Evolutionary conservation across 1,140 invertebrate species (phyloP), one percentile per base, ranked within the genome.

Genomic region (Drosophila saltans): DNA sequence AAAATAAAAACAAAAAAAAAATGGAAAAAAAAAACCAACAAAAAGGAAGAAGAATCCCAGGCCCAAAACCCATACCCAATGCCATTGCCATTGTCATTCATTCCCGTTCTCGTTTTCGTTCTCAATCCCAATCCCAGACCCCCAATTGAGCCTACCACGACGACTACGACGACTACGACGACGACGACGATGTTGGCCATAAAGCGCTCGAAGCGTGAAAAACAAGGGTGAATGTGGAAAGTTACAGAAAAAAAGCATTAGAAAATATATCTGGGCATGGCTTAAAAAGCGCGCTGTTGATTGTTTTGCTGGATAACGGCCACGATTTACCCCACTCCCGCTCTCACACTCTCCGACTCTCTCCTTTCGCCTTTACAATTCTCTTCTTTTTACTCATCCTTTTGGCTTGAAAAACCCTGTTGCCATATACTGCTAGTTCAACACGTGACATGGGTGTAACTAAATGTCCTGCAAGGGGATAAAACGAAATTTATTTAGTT

Each of bases 211-310:
- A 83, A 88, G 84, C 83, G 83, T 88, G 84, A 88, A 88, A 86
- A 88, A 88, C 84, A 89, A 88, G 83, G 83, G 83, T 89, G 83
- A 88, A 88, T 74, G 80, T 77, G 80, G 84, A 88, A 88, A 88
- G 83, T 88, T 88, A 89, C 83, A 88, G 80, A 88, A 83, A 88
- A 88, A 88, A 88, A 89, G 80, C 83, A 88, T 88, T 88, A 88
- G 77, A 89, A 88, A 88, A 89, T 88, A 88, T 88, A 88, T 88
- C 83, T 88, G 80, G 45, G 83, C 77, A 72, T 80, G 83, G 83
- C 83, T 88, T 88, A 89, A 88, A 88, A 88, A 88, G 83, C 83
- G 83, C 83, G 83, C 83, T 88, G 83, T 88, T 88, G 83, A 88
- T 88, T 88, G 83, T 88, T 88, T 88, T 88, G 84, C 84, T 83